phyloP scores from a whole-genome alignment of 1,140 invertebrate genomes.

The Ruditapes philippinarum region DNA sequence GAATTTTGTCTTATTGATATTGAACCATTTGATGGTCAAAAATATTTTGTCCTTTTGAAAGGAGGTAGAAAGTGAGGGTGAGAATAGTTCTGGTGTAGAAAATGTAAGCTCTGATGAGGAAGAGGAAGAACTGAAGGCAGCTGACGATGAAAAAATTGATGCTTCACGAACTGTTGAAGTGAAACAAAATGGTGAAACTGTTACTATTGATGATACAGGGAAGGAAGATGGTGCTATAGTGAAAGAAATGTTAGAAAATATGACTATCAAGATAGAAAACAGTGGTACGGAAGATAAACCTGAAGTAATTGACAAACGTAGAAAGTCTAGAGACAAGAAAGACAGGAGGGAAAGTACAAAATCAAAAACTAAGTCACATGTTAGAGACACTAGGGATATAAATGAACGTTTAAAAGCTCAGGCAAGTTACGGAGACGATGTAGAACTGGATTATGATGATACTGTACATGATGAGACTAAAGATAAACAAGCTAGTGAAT shows the following conservation, averaged over 20 bases:
- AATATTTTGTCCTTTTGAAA: too few species aligned
- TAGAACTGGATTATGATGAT: constrained; percentile 82
- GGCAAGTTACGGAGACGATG: constrained; percentile 77
- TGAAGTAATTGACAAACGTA: constrained; percentile 9
- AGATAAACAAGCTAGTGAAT: constrained; percentile 53
- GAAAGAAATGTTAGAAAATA: constrained; percentile 55
- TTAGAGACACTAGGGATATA: constrained; percentile 55
- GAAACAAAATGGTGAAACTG: constrained; percentile 65
- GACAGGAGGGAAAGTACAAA: constrained; percentile 46
- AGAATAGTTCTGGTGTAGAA: background rate
- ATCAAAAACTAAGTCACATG: background rate
- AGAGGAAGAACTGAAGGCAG: background rate
- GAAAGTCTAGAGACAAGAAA: constrained; percentile 49
- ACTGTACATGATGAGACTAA: constrained; percentile 53
- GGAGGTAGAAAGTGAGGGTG: constrained; percentile 17
- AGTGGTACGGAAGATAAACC: constrained; percentile 1
- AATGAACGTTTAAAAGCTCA: constrained; percentile 56
- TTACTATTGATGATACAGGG: constrained; percentile 66
- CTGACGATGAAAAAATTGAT: background rate
- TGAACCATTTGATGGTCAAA: too few species aligned
- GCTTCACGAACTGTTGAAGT: constrained; percentile 44
- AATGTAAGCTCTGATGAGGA: constrained; percentile 60
- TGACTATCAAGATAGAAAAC: constrained; percentile 59
- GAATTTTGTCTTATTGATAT: too few species aligned
- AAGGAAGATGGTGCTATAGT: constrained; percentile 56